phyloP scores from a whole-genome alignment of 2,888 invertebrate species.

The Trichogramma evanescens region DNA sequence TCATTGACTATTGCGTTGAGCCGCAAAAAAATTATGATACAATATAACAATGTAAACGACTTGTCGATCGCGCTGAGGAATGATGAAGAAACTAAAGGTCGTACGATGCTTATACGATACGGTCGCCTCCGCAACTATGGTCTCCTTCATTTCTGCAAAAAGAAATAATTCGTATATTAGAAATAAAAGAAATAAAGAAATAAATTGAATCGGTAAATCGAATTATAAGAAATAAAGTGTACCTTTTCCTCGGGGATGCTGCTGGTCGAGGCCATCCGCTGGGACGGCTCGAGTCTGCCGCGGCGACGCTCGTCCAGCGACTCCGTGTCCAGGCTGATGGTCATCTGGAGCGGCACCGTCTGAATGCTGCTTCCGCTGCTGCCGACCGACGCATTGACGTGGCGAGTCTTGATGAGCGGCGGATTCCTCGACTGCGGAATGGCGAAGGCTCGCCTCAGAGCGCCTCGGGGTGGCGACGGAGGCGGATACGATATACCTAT shows the following conservation, averaged over 20 bases:
- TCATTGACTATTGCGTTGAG: no score
- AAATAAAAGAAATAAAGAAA: slow-evolving; percentile 8
- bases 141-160: slow-evolving; percentile 30
- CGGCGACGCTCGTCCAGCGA: slow-evolving; percentile 40
- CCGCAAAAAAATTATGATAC: no score
- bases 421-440: slow-evolving; percentile 68
- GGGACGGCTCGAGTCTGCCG: slow-evolving; percentile 37
- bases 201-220: background rate
- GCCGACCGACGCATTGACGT: slow-evolving; percentile 55
- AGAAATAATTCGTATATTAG: background rate
- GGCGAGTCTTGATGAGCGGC: slow-evolving; percentile 72
- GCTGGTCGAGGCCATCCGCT: slow-evolving; percentile 39
- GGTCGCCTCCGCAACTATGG: slow-evolving; percentile 18
- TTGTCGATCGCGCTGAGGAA: no score
- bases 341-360: slow-evolving; percentile 27
- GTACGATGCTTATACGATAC: slow-evolving; percentile 10
- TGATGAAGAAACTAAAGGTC: no score
- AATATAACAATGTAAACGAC: no score
- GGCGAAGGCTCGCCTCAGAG: slow-evolving; percentile 53
- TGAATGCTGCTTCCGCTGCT: slow-evolving; percentile 7
- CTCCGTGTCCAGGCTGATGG: slow-evolving; percentile 40
- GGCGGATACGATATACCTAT: slow-evolving; percentile 75
- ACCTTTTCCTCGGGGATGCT: slow-evolving; percentile 44
- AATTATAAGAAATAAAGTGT: background rate
- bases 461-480: slow-evolving; percentile 60